These are phyloP conservation scores for Drosophila orena DNA, from an alignment of 1,140 invertebrate genomes.

Conservation along the genomic window DNA sequence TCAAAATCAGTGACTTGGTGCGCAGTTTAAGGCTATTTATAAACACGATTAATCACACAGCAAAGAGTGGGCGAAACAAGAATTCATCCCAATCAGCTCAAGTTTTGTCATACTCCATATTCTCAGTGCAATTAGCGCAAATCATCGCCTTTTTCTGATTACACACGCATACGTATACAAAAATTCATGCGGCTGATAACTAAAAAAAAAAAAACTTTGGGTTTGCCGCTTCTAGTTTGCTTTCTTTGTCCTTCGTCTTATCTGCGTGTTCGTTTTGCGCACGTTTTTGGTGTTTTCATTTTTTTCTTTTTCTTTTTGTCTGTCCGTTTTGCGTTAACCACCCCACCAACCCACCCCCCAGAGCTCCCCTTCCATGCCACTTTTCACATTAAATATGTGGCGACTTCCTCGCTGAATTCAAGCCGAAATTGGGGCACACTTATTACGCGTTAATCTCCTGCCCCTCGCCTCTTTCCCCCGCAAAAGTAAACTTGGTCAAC, in stretches of 20 bases:
- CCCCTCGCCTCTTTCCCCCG: background rate
- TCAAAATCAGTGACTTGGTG: constrained; percentile 1
- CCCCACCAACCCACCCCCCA: background rate
- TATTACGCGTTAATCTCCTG: constrained; percentile 46
- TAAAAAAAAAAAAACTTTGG: background rate
- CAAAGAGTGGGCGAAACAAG: background rate
- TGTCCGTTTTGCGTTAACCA: constrained; percentile 24
- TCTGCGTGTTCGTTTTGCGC: constrained; percentile 72
- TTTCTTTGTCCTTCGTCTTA: constrained; percentile 55
- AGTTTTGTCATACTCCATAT: constrained; percentile 6
- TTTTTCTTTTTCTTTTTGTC: background rate
- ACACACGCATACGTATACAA: background rate
- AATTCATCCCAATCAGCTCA: background rate
- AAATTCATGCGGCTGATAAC: constrained; percentile 45
- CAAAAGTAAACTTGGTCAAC: constrained; percentile 43
- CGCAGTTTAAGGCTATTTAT: constrained; percentile 5
- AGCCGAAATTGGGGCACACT: constrained; percentile 51
- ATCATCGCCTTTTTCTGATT: background rate
- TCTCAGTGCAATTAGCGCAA: constrained; percentile 2
- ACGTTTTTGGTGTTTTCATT: constrained; percentile 66
- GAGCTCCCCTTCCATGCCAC: background rate
- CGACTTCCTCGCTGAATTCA: constrained; percentile 42
- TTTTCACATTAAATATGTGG: constrained; percentile 25
- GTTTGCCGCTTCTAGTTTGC: constrained; percentile 16
- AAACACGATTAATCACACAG: constrained; percentile 21